A percentile compares a stretch with the other conserved stretches of the same genome.
phyloP scores from a whole-genome alignment of 30 jellyfish, hydroid and myxozoan genomes.

The Cassiopea xamachana region DNA sequence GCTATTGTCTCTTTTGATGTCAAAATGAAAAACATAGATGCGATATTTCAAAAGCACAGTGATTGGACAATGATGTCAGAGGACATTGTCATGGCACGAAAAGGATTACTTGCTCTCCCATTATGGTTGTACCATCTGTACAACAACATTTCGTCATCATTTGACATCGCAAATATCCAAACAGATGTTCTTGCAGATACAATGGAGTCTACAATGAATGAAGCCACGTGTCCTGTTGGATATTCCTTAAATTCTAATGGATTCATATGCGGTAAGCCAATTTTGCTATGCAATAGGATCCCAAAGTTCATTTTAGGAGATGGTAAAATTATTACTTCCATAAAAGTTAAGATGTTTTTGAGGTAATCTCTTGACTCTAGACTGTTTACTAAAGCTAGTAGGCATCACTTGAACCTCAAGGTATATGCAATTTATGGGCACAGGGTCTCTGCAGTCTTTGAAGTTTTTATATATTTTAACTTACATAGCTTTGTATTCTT shows the following conservation, averaged over 20 bases:
- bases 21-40: conserved; percentile 27
- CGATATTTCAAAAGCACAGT: neutral
- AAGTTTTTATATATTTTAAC: no score
- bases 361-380: neutral
- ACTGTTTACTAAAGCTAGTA: no score
- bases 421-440: no score
- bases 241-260: conserved; percentile 61
- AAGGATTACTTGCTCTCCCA: conserved; percentile 55
- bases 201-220: conserved; percentile 23
- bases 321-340: no score
- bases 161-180: conserved; percentile 12
- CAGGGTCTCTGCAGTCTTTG: no score
- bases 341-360: no score
- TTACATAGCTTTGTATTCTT: no score
- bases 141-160: conserved; percentile 30
- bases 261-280: conserved; percentile 70
- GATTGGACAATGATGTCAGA: conserved; percentile 70
- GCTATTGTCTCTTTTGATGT: conserved; percentile 48
- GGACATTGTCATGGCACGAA: conserved; percentile 64
- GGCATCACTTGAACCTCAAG: no score
- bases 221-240: conserved; percentile 52
- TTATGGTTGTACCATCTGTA: conserved; percentile 46
- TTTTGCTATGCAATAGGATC: no score
- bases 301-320: no score
- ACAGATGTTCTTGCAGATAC: conserved; percentile 56